Evolutionary conservation across 2,113 vertebrate species (phyloP), one percentile per base, ranked within the genome.

Genomic region (Eptesicus fuscus): DNA sequence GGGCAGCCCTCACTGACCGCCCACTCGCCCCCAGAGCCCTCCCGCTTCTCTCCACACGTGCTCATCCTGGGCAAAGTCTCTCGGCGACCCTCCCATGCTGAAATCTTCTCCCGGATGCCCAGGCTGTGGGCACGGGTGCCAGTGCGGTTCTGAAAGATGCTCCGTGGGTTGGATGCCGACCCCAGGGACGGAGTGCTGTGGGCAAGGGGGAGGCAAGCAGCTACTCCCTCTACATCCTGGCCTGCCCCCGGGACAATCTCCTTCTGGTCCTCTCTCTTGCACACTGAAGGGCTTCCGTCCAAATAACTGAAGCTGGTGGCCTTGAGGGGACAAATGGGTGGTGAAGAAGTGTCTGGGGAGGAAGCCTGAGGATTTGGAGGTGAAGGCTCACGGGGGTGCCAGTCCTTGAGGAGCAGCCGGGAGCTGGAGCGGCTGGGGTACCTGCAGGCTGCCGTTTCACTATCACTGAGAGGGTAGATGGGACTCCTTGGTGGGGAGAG

Each of bases 41-140:
- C 98, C 96, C 99, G 98, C 97, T 99, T 99, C 96, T 99, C 99
- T 95, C 98, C 93, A 63, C 98, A 99, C 32, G 98, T n/a, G 78
- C 98, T 99, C 97, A 98, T 99, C 97, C 99, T 99, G 98, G 99
- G 98, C 28, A 98, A 98, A 56, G 96, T 83, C 93, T 99, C 99
- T 92, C 98, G 98, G 90, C 99, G 99, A 98, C 99, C 99, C 96
- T 99, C 99, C 99, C 99, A 99, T 99, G 99, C 99, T 92, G 99
- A 99, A 97, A 99, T 99, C 98, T 99, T 99, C 98, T 99, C 99
- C 96, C 99, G 98, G 97, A 99, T 99, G 92, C 99, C 98, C 91
- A 98, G 96, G 0, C 98, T 98, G 89, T 99, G 98, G 18, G 98
- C 97, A 93, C 98, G 98, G n/a, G 98, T 74, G 0, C 98, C 98